Base-by-base conservation (phyloP, 2,888 invertebrate species). In the Augochlorella aurata region DNA sequence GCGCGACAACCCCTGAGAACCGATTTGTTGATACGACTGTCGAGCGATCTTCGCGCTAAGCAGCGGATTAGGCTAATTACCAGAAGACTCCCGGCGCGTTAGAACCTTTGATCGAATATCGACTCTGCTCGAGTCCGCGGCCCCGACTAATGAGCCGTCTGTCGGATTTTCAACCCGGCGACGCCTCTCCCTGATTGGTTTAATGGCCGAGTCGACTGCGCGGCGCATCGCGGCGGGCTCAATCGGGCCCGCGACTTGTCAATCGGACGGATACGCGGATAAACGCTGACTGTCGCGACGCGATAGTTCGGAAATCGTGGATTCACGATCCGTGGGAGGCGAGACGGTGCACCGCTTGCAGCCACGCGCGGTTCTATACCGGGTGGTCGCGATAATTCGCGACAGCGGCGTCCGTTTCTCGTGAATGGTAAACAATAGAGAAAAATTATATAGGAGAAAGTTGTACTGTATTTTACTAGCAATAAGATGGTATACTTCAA, bases 91-190 rank as follows among this genome's bases (percentile, higher is more conserved):
- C 24, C 29, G 16, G 29, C 38, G 18, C 18, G 18, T 38, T 47
- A 38, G 38, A n/a, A 38, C 18, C 38, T 63, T 18, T 29, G 63
- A 38, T 38, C 38, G 63, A 63, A 63, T 63, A 38, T 38, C 9
- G 63, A 29, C 63, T n/a, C n/a, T 63, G 38, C 63, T 63, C 63
- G 38, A 63, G 63, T 29, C 63, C 29, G 18, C 63, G 38, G 3
- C 24, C 45, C n/a, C 45, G 66, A 67, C 66, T 67, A 67, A 67
- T 67, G 66, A 66, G 29, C 65, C 21, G 65, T 21, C 47, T 47
- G 45, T 67, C 44, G 67, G 21, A 67, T 67, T 24, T 45, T 49
- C 47, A 24, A 29, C 29, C 47, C 24, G 16, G 18, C 24, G 24
- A 29, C 18, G 24, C 49, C 49, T 29, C 24, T 29, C 47, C 29